A percentile compares a stretch with the other conserved stretches of the same genome.
Evolutionary conservation across 2,797 vertebrate species (phyloP).

Genomic region (Geotrypetes seraphini): DNA sequence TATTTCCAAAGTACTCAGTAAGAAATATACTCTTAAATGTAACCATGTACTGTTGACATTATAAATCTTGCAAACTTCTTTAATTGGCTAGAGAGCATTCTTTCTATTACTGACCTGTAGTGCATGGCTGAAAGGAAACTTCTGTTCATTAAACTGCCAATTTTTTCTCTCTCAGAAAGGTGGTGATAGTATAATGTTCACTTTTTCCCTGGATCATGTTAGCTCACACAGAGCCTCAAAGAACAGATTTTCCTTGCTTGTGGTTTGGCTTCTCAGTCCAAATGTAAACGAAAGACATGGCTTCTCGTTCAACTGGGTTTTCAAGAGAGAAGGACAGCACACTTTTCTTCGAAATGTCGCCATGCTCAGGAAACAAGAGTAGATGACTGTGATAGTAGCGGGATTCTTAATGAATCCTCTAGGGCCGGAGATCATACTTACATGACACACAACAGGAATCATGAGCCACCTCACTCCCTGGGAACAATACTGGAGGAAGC

Average conservation of each 20-base stretch:
- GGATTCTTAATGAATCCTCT: constrained; percentile 23
- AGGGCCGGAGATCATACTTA: constrained; percentile 24
- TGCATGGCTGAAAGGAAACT: constrained; percentile 37
- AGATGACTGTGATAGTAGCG: constrained; percentile 16
- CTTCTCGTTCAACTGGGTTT: constrained; percentile 24
- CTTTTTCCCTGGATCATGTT: constrained; percentile 22
- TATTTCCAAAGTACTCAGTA: constrained; percentile 11
- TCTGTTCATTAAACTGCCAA: constrained; percentile 20
- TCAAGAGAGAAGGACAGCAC: constrained; percentile 22
- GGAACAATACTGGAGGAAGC: too few relatives aligned
- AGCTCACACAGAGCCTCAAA: constrained; percentile 1
- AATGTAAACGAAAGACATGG: constrained; percentile 32
- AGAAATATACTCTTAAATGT: constrained; percentile 13
- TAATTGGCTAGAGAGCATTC: constrained; percentile 33
- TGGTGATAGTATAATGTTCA: constrained; percentile 5
- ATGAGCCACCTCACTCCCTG: constrained; percentile 6
- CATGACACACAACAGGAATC: constrained; percentile 16
- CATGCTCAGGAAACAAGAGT: constrained; percentile 21
- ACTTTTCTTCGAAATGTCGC: constrained; percentile 17
- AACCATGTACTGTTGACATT: constrained; percentile 17
- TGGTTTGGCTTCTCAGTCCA: constrained; percentile 38
- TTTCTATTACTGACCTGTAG: constrained; percentile 27
- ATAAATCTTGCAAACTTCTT: constrained; percentile 30
- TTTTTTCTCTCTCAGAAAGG: constrained; percentile 12
- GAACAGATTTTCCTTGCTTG: constrained; percentile 36